A percentile compares a stretch with the other conserved stretches of the same genome.
phyloP scores from a whole-genome alignment of 2,797 vertebrate species.

The Hypotaenidia philippensis region DNA sequence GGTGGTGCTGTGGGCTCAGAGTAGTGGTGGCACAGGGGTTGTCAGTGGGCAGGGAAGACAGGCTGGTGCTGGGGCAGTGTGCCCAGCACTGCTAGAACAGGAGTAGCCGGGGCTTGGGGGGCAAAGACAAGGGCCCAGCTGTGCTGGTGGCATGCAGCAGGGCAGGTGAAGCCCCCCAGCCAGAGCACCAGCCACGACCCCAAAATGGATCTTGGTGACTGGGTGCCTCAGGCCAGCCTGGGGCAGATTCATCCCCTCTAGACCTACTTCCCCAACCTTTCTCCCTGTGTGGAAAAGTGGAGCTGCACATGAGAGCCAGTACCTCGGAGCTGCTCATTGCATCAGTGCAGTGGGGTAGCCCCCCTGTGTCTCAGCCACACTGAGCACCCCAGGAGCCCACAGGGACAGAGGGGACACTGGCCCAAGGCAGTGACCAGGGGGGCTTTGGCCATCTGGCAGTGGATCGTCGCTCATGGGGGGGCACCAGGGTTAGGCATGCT shows the following conservation, averaged over 20 bases:
- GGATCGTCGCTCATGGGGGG: accelerated
- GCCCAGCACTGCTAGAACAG: background rate
- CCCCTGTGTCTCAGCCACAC: accelerated
- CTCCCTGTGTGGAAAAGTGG: background rate
- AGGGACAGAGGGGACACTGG: accelerated
- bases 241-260: background rate
- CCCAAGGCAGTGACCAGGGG: accelerated
- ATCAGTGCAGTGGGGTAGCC: accelerated
- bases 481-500: accelerated
- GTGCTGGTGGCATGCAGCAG: background rate
- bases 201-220: accelerated
- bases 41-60: background rate
- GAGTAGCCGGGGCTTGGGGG: background rate
- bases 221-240: background rate
- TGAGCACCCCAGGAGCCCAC: background rate
- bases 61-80: background rate
- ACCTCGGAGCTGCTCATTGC: accelerated
- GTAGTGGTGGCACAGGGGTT: background rate
- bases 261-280: background rate
- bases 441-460: background rate
- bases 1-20: background rate
- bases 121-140: background rate
- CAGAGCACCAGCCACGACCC: background rate
- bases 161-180: background rate
- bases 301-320: accelerated